Evolutionary conservation across 1,140 invertebrate species (phyloP).

Genomic region (Scaptomyza graminum): DNA sequence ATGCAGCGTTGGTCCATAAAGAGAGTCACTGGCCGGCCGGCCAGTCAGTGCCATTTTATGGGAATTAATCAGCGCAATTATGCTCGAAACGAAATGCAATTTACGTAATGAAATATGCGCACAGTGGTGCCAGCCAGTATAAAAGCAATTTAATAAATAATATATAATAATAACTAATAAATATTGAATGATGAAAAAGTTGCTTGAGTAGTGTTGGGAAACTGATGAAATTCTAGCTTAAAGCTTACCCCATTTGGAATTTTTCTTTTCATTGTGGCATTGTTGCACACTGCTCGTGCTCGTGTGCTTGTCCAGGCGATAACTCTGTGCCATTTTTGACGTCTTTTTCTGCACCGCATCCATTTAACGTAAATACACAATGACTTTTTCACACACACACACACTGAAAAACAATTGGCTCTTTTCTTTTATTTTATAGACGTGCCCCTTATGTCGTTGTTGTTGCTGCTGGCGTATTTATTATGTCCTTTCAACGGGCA

Average conservation of each 20-base stretch:
- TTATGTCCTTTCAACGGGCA: conserved; percentile 73
- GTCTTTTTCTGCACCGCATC: conserved; percentile 48
- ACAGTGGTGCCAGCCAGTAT: conserved; percentile 35
- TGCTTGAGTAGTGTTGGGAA: neutral
- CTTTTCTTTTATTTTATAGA: conserved; percentile 50
- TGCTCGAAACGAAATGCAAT: conserved; percentile 66
- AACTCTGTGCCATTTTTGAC: conserved; percentile 11
- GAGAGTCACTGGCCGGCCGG: conserved; percentile 28
- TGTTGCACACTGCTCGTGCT: neutral
- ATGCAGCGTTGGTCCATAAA: conserved; percentile 17
- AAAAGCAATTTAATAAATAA: neutral
- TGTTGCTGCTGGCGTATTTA: conserved; percentile 51
- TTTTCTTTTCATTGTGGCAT: conserved; percentile 9
- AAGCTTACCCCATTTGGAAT: conserved; percentile 3
- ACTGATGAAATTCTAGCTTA: conserved; percentile 8
- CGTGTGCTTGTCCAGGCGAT: neutral
- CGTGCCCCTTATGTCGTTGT: neutral
- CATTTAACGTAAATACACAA: conserved; percentile 75
- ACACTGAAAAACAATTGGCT: conserved; percentile 49
- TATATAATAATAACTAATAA: too few relatives aligned
- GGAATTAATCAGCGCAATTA: conserved; percentile 81
- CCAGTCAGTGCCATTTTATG: conserved; percentile 66
- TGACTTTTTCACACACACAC: conserved; percentile 32
- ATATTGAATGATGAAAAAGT: too few relatives aligned
- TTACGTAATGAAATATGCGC: conserved; percentile 64